Percentiles rank a stretch among this genome's conserved stretches.
phyloP scores from a whole-genome alignment of 2,113 vertebrate genomes.

The Todiramphus chloris region DNA sequence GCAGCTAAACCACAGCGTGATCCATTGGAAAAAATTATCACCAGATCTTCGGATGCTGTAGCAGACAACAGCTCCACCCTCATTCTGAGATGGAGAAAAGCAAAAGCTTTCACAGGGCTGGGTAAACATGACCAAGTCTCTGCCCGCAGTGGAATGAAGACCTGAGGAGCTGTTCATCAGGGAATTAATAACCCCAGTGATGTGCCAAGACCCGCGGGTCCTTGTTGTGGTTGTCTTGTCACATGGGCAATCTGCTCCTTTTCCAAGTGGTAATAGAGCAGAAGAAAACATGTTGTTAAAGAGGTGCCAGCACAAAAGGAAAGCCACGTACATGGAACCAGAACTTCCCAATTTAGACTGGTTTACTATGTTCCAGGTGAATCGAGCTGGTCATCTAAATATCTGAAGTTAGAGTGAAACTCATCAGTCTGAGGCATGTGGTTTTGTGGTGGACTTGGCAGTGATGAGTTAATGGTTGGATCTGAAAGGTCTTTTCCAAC shows the following conservation, averaged over 20 bases:
- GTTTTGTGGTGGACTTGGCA: neutral
- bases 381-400: neutral
- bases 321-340: neutral
- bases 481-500: neutral
- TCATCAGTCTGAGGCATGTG: neutral
- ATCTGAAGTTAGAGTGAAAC: neutral
- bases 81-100: neutral
- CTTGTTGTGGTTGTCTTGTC: neutral
- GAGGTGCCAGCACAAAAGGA: neutral
- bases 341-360: neutral
- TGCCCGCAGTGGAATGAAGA: neutral
- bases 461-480: neutral
- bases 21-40: neutral
- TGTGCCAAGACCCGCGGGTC: neutral
- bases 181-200: rapidly evolving
- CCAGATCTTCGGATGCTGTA: neutral
- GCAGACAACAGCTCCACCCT: neutral
- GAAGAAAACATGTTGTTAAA: neutral
- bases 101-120: neutral
- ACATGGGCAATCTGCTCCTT: neutral
- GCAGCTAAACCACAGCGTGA: neutral
- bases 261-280: neutral
- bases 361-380: neutral
- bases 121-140: neutral
- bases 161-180: neutral